phyloP scores from a whole-genome alignment of 2,888 invertebrate genomes.

The Alentia gelatinosa region DNA sequence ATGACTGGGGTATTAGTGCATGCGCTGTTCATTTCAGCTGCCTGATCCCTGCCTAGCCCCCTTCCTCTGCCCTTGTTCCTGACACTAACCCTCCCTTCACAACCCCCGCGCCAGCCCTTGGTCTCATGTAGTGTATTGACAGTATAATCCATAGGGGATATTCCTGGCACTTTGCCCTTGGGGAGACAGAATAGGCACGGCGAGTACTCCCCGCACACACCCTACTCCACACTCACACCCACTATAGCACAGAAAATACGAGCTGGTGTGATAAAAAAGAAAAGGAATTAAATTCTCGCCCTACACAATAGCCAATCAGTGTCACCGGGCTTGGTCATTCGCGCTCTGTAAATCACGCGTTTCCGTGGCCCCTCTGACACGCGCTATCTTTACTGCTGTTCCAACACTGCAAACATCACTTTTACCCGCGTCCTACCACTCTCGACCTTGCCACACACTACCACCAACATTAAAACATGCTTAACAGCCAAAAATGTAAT shows the following conservation, averaged over 20 bases:
- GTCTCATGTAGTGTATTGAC: not conserved
- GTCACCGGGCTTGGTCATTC: not conserved
- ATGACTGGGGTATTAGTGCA: not conserved
- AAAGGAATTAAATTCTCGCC: not conserved
- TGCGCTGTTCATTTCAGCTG: not conserved
- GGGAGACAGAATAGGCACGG: not conserved
- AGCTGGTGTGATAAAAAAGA: not conserved
- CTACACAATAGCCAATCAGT: slow-evolving; percentile 9
- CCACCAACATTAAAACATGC: not conserved
- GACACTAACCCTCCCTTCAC: not conserved
- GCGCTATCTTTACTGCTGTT: not conserved
- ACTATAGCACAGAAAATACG: not conserved
- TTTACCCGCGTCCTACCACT: not conserved
- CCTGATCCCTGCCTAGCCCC: not conserved
- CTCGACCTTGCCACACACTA: not conserved
- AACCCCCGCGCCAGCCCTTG: not conserved
- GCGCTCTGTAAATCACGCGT: not conserved
- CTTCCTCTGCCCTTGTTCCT: not conserved
- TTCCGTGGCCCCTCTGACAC: not conserved
- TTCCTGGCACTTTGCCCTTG: not conserved
- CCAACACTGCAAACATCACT: not conserved
- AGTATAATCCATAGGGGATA: slow-evolving; percentile 1
- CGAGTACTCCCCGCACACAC: not conserved
- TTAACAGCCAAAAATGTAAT: not conserved
- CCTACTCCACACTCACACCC: not conserved